These are phyloP conservation scores for Lasioglossum villosulum DNA, from an alignment of 2,888 invertebrate species.

Conservation along the genomic window DNA sequence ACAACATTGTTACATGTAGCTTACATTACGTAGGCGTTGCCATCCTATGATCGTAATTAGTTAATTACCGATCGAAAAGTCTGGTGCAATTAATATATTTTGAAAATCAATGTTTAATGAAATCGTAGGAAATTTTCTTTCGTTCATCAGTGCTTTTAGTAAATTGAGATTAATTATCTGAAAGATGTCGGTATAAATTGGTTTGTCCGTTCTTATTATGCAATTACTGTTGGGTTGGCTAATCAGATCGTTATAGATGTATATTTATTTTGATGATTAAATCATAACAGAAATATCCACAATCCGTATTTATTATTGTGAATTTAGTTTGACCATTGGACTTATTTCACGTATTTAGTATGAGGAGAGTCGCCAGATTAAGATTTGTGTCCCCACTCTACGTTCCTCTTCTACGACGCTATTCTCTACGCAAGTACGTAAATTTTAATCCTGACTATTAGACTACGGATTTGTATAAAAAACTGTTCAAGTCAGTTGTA, in stretches of 20 bases:
- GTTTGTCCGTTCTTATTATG: not conserved
- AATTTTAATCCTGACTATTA: not conserved
- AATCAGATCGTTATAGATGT: not conserved
- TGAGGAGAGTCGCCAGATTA: too few relatives aligned
- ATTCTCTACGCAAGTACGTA: not conserved
- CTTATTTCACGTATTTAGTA: too few relatives aligned
- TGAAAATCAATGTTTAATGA: not conserved
- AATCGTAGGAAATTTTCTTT: not conserved
- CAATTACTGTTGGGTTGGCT: not conserved
- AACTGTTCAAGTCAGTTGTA: not conserved
- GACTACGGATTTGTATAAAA: not conserved
- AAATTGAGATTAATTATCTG: not conserved
- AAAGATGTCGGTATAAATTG: not conserved
- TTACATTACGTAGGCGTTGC: too few relatives aligned
- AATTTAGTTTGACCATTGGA: too few relatives aligned
- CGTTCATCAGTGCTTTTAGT: not conserved
- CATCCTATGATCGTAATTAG: not conserved
- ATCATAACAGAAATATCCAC: too few relatives aligned
- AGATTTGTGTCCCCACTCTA: too few relatives aligned
- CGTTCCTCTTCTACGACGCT: too few relatives aligned
- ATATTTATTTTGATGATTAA: not conserved
- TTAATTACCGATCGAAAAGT: not conserved
- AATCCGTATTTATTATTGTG: not conserved
- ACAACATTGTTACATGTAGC: too few relatives aligned
- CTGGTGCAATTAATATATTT: not conserved